Conservation (phyloP, 2,888 invertebrate genomes). For the Linyphia triangularis region DNA sequence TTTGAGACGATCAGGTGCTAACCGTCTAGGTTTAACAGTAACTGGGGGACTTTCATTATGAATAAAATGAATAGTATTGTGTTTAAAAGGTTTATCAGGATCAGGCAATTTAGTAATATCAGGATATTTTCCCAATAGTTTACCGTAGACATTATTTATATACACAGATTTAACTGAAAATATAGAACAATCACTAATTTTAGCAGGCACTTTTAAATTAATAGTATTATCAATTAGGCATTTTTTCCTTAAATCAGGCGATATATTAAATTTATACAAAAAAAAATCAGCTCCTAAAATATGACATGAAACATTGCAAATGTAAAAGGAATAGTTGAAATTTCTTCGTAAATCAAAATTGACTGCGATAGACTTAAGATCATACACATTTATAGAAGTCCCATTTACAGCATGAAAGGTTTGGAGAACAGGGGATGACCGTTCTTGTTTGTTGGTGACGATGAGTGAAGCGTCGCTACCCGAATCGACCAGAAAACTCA, state of each 20-base stretch:
- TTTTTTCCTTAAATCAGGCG: too few species aligned
- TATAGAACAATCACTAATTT: too few species aligned
- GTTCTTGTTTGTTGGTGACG: not conserved
- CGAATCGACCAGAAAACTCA: too few species aligned
- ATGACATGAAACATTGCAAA: constrained; percentile 10
- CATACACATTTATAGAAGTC: constrained; percentile 16
- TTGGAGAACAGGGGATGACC: not conserved
- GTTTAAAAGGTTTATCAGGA: too few species aligned
- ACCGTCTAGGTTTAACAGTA: too few species aligned
- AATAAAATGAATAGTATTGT: constrained; percentile 77
- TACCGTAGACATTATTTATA: not conserved
- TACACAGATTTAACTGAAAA: constrained; percentile 15
- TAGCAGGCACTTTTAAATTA: too few species aligned
- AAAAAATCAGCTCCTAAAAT: constrained; percentile 5
- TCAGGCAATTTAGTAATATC: too few species aligned
- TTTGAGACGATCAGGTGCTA: too few species aligned
- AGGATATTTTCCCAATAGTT: constrained; percentile 15
- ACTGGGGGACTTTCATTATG: constrained; percentile 78
- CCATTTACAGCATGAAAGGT: constrained; percentile 10
- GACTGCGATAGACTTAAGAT: too few species aligned
- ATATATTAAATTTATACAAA: not conserved
- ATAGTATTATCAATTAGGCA: too few species aligned
- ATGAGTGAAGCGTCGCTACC: too few species aligned
- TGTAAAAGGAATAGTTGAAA: constrained; percentile 27
- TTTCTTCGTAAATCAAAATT: too few species aligned